Conservation (phyloP, 1,140 invertebrate species). For the Drosophila saltans region DNA sequence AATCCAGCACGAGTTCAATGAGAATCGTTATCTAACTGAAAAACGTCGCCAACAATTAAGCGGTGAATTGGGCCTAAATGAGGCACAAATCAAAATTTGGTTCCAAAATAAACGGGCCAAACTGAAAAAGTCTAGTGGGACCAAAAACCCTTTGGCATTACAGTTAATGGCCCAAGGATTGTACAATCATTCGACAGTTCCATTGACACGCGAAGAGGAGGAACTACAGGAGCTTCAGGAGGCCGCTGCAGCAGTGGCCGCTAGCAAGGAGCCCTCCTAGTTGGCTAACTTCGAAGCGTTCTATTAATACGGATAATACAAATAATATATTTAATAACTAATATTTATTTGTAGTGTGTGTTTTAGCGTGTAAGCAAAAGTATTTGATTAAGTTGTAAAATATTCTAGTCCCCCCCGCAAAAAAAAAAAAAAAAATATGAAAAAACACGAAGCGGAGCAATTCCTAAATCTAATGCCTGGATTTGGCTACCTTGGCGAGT, state of each 20-base stretch:
- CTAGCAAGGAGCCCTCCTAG: conserved; percentile 33
- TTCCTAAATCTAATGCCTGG: neutral
- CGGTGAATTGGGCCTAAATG: conserved; percentile 93
- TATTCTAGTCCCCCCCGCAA: conserved; percentile 67
- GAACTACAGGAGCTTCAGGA: conserved; percentile 84
- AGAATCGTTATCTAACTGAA: conserved; percentile 96
- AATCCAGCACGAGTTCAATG: conserved; percentile 90
- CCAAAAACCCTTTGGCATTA: conserved; percentile 92
- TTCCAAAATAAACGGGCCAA: conserved; percentile 98
- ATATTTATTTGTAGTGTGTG: conserved; percentile 54
- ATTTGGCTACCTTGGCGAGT: conserved; percentile 13
- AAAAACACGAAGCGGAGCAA: conserved; percentile 18
- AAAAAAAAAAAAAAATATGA: no score
- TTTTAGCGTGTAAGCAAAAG: conserved; percentile 59
- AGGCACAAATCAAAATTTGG: conserved; percentile 98
- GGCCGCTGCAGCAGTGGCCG: conserved; percentile 45
- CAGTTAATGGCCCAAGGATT: conserved; percentile 96
- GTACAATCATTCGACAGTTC: conserved; percentile 94
- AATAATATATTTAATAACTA: conserved; percentile 23
- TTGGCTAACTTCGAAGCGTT: neutral
- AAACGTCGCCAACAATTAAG: conserved; percentile 93
- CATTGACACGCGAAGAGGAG: conserved; percentile 89
- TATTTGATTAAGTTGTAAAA: conserved; percentile 69
- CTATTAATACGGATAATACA: conserved; percentile 33
- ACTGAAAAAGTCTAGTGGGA: conserved; percentile 94